These are phyloP conservation scores for Netelia fuscicornis DNA, from an alignment of 2,888 invertebrate genomes.

Conservation along the genomic window DNA sequence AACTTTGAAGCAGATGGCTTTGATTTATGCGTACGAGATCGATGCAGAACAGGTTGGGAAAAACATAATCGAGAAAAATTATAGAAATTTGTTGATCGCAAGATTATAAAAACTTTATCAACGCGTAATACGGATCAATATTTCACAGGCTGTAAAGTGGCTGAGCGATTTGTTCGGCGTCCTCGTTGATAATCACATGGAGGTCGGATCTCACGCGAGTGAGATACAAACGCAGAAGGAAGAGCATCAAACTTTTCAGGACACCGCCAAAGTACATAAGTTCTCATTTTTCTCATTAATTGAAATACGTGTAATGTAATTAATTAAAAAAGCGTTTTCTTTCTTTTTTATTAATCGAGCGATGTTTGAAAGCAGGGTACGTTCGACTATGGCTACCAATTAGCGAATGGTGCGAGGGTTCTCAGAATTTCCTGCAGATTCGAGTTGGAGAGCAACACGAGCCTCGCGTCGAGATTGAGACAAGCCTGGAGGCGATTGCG, in stretches of 20 bases:
- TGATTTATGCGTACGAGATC: conserved; percentile 91
- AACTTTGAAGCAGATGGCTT: conserved; percentile 91
- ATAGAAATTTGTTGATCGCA: neutral
- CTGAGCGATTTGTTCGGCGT: conserved; percentile 91
- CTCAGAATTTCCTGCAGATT: conserved; percentile 90
- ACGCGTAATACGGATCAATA: conserved; percentile 19
- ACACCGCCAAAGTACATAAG: conserved; percentile 89
- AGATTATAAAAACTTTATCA: conserved; percentile 44
- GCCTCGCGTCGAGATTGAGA: conserved; percentile 87
- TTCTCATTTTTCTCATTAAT: neutral
- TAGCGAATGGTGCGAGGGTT: conserved; percentile 90
- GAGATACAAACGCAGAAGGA: conserved; percentile 92
- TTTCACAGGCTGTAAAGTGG: conserved; percentile 89
- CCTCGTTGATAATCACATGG: conserved; percentile 89
- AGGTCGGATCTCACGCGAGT: conserved; percentile 90
- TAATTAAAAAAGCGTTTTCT: neutral
- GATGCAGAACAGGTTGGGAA: conserved; percentile 89
- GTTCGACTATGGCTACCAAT: conserved; percentile 92
- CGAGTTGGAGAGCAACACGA: conserved; percentile 86
- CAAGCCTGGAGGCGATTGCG: conserved; percentile 90
- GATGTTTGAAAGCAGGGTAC: conserved; percentile 87
- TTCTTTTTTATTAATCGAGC: conserved; percentile 6
- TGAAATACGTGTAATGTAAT: conserved; percentile 32
- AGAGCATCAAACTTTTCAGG: conserved; percentile 91
- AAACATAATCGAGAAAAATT: neutral